Percentiles rank a stretch among this genome's conserved stretches.
These are phyloP conservation scores for Turdus rufiventris DNA, from an alignment of 2,113 vertebrate genomes.

Conservation along the genomic window DNA sequence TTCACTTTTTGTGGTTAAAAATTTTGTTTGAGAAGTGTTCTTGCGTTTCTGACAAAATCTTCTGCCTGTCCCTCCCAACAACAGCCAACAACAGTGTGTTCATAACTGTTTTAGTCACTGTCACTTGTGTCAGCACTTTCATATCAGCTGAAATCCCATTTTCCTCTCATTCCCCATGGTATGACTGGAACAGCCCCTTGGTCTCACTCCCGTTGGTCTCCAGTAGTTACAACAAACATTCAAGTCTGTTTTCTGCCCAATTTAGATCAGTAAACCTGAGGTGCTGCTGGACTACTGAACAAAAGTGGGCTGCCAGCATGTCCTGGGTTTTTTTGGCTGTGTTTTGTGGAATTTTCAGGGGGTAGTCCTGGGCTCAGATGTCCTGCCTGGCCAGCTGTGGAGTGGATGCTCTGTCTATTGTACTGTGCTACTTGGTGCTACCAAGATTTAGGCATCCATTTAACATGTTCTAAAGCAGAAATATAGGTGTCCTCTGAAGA, in stretches of 20 bases:
- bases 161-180: background rate
- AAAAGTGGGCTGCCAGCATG: background rate
- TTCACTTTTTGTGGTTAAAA: background rate
- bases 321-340: background rate
- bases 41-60: background rate
- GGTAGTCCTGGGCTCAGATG: background rate
- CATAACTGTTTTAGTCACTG: background rate
- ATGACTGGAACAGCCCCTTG: background rate
- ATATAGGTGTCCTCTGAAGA: background rate
- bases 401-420: background rate
- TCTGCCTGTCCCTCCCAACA: background rate
- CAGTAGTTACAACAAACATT: background rate
- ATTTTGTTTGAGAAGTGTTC: background rate
- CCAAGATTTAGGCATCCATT: background rate
- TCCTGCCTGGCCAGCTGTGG: background rate
- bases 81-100: background rate
- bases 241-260: background rate
- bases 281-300: background rate
- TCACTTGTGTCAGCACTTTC: background rate
- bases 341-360: background rate
- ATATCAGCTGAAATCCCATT: background rate
- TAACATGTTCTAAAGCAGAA: background rate
- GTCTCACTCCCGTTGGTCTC: background rate
- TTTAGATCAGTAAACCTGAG: background rate
- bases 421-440: background rate